Evolutionary conservation across 2,888 invertebrate species (phyloP).

Genomic region (Ectemnius cavifrons): DNA sequence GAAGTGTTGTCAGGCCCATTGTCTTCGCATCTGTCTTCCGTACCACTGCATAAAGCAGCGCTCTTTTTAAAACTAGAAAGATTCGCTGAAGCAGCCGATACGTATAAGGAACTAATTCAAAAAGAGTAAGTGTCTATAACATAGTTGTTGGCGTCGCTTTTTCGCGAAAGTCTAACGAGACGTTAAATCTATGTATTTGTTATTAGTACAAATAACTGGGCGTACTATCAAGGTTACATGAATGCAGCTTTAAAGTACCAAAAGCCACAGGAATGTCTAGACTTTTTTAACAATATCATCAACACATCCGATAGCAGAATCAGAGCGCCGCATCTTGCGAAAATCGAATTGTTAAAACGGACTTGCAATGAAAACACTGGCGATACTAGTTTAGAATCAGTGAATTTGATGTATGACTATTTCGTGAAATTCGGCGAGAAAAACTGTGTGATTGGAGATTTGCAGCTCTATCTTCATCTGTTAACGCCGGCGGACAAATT

Average conservation of each 20-base stretch:
- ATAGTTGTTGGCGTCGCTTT: constrained; percentile 59
- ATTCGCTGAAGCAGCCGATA: constrained; percentile 87
- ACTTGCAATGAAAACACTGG: constrained; percentile 75
- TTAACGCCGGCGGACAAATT: constrained; percentile 83
- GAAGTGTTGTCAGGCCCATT: constrained; percentile 89
- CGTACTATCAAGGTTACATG: constrained; percentile 79
- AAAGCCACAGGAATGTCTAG: constrained; percentile 71
- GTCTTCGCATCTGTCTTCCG: constrained; percentile 69
- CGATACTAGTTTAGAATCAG: constrained; percentile 76
- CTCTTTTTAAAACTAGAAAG: constrained; percentile 85
- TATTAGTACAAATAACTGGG: constrained; percentile 78
- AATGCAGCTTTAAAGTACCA: constrained; percentile 71
- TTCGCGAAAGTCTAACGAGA: not conserved
- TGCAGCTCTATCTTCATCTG: constrained; percentile 86
- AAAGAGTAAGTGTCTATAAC: constrained; percentile 82
- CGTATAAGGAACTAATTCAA: constrained; percentile 86
- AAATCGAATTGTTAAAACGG: constrained; percentile 86
- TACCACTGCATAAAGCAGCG: constrained; percentile 85
- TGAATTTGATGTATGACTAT: constrained; percentile 87
- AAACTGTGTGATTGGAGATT: constrained; percentile 91
- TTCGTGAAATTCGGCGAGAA: constrained; percentile 91
- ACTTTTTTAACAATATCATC: constrained; percentile 74
- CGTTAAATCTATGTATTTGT: not conserved
- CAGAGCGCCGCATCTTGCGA: constrained; percentile 91
- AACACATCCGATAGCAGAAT: constrained; percentile 73